phyloP scores from a whole-genome alignment of 2,888 invertebrate species.

The Seira sanloemensis region DNA sequence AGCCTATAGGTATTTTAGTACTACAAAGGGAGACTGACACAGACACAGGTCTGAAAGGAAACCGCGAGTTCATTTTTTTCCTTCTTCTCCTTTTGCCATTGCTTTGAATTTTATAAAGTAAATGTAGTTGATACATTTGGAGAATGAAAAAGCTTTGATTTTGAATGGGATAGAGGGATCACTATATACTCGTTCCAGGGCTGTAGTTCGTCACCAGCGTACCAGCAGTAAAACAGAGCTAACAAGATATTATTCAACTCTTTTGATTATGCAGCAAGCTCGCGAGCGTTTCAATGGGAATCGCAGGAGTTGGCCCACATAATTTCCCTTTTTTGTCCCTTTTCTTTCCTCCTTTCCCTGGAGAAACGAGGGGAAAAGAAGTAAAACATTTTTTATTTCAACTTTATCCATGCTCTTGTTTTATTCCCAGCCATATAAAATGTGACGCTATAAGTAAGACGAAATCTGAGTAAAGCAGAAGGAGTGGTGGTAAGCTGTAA shows the following conservation, averaged over 20 bases:
- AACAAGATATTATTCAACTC: constrained; percentile 51
- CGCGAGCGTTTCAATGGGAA: constrained; percentile 38
- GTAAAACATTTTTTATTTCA: neutral
- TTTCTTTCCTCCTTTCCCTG: constrained; percentile 8
- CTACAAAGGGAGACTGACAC: neutral
- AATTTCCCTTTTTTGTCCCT: constrained; percentile 40
- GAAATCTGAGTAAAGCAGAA: neutral
- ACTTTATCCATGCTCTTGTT: neutral
- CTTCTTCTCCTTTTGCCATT: constrained; percentile 1
- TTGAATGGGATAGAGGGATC: neutral
- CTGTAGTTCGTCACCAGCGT: neutral
- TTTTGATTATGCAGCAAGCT: constrained; percentile 45
- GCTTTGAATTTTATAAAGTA: neutral
- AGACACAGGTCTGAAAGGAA: neutral
- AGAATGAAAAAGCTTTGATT: constrained; percentile 29
- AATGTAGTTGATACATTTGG: neutral
- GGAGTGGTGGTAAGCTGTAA: neutral
- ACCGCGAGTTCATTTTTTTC: constrained; percentile 6
- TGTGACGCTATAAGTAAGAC: neutral
- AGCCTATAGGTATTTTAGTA: neutral
- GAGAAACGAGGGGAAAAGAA: constrained; percentile 6
- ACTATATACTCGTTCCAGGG: neutral
- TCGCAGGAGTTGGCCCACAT: constrained; percentile 37
- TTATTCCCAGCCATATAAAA: neutral
- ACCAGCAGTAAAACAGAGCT: constrained; percentile 5